These are phyloP conservation scores for Griposia aprilina DNA, from an alignment of 2,888 invertebrate genomes.

Conservation along the genomic window DNA sequence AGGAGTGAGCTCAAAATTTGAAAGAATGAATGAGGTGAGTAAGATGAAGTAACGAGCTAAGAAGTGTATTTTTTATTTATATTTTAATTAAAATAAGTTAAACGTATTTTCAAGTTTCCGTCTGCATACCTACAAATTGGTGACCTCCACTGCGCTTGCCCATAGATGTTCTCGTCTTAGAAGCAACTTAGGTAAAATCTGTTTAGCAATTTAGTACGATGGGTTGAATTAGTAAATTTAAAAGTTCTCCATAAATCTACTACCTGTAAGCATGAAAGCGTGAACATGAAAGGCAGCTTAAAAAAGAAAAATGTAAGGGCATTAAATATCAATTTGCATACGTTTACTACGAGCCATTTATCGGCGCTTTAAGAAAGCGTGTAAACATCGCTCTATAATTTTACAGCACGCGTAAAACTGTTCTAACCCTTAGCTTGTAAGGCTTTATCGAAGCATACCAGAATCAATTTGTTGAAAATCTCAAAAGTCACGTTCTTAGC, in stretches of 20 bases:
- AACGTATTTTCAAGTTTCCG: too few species aligned
- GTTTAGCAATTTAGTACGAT: not conserved
- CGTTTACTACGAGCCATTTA: slow-evolving; percentile 47
- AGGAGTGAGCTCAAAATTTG: too few species aligned
- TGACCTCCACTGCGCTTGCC: not conserved
- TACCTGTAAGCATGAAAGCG: slow-evolving; percentile 9
- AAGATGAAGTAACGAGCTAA: too few species aligned
- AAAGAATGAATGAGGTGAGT: too few species aligned
- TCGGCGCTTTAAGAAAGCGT: slow-evolving; percentile 43
- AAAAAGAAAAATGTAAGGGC: slow-evolving; percentile 34
- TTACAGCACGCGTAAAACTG: slow-evolving; percentile 67
- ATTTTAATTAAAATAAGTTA: too few species aligned
- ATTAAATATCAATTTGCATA: slow-evolving; percentile 61
- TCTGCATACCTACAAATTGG: too few species aligned
- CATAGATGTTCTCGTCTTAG: too few species aligned
- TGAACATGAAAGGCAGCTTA: slow-evolving; percentile 25
- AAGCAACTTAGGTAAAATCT: not conserved
- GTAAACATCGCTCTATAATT: slow-evolving; percentile 66
- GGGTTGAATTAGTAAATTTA: not conserved
- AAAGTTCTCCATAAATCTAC: slow-evolving; percentile 12
- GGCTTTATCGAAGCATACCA: slow-evolving; percentile 72
- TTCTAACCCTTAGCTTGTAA: slow-evolving; percentile 72
- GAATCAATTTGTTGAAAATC: slow-evolving; percentile 78
- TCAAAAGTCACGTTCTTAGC: slow-evolving; percentile 81
- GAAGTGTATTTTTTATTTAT: too few species aligned